Conservation (phyloP, 2,797 vertebrate genomes). For the Gobio occitaniae region DNA sequence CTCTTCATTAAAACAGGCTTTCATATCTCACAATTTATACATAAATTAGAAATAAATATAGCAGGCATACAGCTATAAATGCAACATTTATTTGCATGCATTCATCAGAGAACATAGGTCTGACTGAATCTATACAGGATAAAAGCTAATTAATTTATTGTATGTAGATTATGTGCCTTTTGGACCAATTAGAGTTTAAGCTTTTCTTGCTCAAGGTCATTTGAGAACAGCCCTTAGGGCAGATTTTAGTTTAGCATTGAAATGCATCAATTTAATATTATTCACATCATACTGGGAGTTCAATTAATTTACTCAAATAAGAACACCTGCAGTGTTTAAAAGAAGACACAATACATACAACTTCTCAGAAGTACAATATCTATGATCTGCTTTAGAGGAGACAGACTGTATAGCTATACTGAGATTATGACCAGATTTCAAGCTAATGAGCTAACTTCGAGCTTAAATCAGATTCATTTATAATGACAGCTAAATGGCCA, state of each 20-base stretch:
- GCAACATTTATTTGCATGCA: not conserved
- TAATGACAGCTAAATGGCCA: not conserved
- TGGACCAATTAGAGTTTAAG: conserved; percentile 6
- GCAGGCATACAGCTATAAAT: not conserved
- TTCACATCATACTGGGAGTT: not conserved
- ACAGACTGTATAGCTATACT: not conserved
- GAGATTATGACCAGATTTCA: not conserved
- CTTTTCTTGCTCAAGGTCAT: conserved; percentile 19
- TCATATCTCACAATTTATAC: not conserved
- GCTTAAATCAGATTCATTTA: not conserved
- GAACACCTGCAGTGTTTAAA: not conserved
- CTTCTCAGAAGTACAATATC: not conserved
- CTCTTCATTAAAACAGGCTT: not conserved
- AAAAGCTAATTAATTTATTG: conserved; percentile 14
- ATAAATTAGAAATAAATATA: not conserved
- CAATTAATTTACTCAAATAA: not conserved
- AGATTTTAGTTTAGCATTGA: not conserved
- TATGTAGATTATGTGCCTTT: conserved; percentile 8
- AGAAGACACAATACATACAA: not conserved
- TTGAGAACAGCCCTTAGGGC: not conserved
- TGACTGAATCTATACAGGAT: conserved; percentile 26
- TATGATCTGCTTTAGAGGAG: not conserved
- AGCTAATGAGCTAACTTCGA: not conserved
- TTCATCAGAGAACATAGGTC: not conserved
- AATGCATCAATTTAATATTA: not conserved